Evolutionary conservation across 1,140 invertebrate genomes (phyloP), one percentile per base, ranked within the genome.

Genomic region (Pseudobourletiella spinata): DNA sequence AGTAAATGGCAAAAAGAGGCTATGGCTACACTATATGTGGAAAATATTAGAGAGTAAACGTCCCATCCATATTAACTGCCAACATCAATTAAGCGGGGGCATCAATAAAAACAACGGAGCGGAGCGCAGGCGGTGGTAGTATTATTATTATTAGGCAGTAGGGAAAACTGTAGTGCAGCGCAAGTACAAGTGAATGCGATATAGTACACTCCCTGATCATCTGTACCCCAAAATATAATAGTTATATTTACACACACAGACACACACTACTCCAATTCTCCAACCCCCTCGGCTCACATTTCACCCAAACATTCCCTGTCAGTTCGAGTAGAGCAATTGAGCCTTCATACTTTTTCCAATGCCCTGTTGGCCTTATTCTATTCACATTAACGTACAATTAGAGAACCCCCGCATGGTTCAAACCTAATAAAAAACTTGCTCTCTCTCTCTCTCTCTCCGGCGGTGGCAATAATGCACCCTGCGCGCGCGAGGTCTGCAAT

Each of bases 391-490:
- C 24, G n/a, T n/a, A 22, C 43, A 46, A 46, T 46, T 46, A 46
- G 4, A 22, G 18, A 46, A 46, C 6, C 43, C 43, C 24, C 43
- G n/a, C 43, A 4, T 46, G n/a, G 6, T n/a, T 3, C 43, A 46
- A 46, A 46, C 43, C 43, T 46, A 46, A 46, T 46, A 46, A 46
- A 46, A 46, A 46, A 46, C n/a, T 46, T 46, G 6, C 43, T n/a
- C n/a, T 11, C n/a, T 39, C 35, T 39, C 8, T 39, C n/a, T 8
- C n/a, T n/a, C 35, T 39, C 35, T 39, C n/a, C 8, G n/a, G 8
- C n/a, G 35, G 8, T 8, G 8, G 35, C 35, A 11, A 8, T 39
- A 11, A 8, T 39, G 35, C 35, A 11, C 8, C n/a, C n/a, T n/a
- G n/a, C n/a, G 35, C 35, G 8, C 35, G n/a, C n/a, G 35, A 39